Conservation (phyloP, 2,888 invertebrate genomes). For the Dolichomitus sp. region DNA sequence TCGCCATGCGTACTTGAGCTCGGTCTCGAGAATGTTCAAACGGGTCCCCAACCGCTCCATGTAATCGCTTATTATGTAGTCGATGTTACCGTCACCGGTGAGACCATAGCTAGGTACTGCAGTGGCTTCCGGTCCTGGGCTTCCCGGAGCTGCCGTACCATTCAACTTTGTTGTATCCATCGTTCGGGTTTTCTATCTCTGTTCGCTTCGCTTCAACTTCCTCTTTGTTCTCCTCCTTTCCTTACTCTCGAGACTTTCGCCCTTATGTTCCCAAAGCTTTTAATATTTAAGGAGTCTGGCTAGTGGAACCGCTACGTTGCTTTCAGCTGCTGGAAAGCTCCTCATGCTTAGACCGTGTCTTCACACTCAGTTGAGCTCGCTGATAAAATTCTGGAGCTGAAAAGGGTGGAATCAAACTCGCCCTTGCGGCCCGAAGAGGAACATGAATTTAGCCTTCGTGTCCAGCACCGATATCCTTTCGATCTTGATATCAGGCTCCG, state of each 20-base stretch:
- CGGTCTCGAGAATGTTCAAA: constrained; percentile 95
- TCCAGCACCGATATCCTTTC: constrained; percentile 64
- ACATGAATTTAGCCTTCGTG: constrained; percentile 73
- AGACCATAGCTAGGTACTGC: constrained; percentile 75
- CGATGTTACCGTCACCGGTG: constrained; percentile 83
- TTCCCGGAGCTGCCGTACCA: constrained; percentile 74
- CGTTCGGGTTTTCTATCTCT: constrained; percentile 51
- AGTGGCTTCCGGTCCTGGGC: constrained; percentile 78
- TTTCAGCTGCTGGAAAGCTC: constrained; percentile 46
- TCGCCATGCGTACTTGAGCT: constrained; percentile 97
- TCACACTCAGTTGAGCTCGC: constrained; percentile 4
- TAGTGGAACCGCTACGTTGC: constrained; percentile 43
- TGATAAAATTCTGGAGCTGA: constrained; percentile 29
- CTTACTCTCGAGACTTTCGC: constrained; percentile 51
- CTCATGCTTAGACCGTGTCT: constrained; percentile 43
- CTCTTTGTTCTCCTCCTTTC: constrained; percentile 25
- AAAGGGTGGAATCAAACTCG: constrained; percentile 69
- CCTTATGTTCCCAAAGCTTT: constrained; percentile 41
- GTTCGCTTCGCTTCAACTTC: constrained; percentile 28
- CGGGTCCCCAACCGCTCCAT: constrained; percentile 96
- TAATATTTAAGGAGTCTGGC: constrained; percentile 45
- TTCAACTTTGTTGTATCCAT: constrained; percentile 82
- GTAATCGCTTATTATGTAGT: constrained; percentile 95
- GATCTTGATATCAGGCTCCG: constrained; percentile 35
- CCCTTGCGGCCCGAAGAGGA: constrained; percentile 75